phyloP scores from a whole-genome alignment of 2,888 invertebrate species.

The Tholera decimalis region DNA sequence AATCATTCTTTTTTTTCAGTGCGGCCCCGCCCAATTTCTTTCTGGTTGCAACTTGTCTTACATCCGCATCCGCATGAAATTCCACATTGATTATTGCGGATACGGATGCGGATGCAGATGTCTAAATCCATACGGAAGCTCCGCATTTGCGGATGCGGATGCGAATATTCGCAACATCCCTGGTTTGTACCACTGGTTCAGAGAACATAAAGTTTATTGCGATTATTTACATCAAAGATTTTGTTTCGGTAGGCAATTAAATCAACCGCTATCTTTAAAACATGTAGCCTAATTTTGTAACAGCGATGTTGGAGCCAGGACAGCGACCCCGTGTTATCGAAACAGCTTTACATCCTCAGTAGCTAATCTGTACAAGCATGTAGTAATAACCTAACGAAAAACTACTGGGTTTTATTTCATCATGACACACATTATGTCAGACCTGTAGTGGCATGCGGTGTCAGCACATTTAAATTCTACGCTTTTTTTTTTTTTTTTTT shows the following conservation, averaged over 20 bases:
- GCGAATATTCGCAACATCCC: too few species aligned
- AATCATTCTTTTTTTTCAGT: too few species aligned
- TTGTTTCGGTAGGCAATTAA: constrained; percentile 60
- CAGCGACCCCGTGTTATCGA: constrained; percentile 78
- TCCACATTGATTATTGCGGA: too few species aligned
- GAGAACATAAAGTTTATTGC: constrained; percentile 10
- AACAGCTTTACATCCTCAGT: constrained; percentile 69
- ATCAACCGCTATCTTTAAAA: constrained; percentile 70
- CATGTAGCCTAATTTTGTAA: constrained; percentile 76
- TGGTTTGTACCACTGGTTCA: not conserved
- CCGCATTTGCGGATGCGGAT: too few species aligned
- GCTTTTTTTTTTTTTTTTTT: too few species aligned
- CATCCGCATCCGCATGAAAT: too few species aligned
- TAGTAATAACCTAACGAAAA: constrained; percentile 51
- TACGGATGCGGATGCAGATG: too few species aligned
- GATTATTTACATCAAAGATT: constrained; percentile 17
- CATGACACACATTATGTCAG: constrained; percentile 7
- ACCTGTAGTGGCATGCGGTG: not conserved
- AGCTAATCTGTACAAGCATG: constrained; percentile 60
- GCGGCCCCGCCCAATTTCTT: too few species aligned
- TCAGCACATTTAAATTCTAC: constrained; percentile 17
- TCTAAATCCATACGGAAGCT: too few species aligned
- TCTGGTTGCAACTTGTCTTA: too few species aligned
- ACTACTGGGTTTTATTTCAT: constrained; percentile 48
- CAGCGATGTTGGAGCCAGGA: constrained; percentile 75